These are phyloP conservation scores for Quadroppia sp. DNA, from an alignment of 2,888 invertebrate species.

Conservation along the genomic window DNA sequence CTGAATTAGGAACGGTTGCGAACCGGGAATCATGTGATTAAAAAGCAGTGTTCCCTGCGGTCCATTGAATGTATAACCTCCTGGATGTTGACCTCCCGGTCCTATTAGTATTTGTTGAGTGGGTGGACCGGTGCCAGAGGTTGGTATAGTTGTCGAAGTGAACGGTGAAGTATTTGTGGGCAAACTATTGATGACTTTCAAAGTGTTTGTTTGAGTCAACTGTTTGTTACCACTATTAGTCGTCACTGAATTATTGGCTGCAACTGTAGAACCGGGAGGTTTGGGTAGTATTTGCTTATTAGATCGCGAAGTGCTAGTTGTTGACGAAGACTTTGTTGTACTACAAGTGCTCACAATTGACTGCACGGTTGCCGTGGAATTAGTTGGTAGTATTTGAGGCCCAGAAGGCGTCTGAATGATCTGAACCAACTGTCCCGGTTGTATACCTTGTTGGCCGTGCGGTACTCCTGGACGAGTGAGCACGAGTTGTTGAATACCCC, in stretches of 20 bases:
- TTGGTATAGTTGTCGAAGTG: constrained; percentile 14
- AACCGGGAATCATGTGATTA: constrained; percentile 54
- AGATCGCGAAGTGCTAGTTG: constrained; percentile 52
- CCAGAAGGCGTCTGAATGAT: constrained; percentile 45
- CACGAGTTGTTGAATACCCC: constrained; percentile 31
- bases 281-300: constrained; percentile 57
- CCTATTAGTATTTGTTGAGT: constrained; percentile 45
- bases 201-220: constrained; percentile 43
- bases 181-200: constrained; percentile 41
- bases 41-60: constrained; percentile 50
- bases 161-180: not conserved
- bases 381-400: constrained; percentile 34
- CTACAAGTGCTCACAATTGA: not conserved
- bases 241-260: constrained; percentile 25
- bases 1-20: constrained; percentile 61
- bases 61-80: constrained; percentile 44
- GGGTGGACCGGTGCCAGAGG: constrained; percentile 21
- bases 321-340: constrained; percentile 31
- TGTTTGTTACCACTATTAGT: constrained; percentile 36
- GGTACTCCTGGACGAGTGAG: constrained; percentile 3
- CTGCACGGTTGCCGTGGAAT: constrained; percentile 23
- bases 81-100: constrained; percentile 45
- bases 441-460: constrained; percentile 13
- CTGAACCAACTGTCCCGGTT: constrained; percentile 46
- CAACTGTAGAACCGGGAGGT: constrained; percentile 47